phyloP scores from a whole-genome alignment of 2,797 vertebrate genomes.

The Thamnophis elegans region DNA sequence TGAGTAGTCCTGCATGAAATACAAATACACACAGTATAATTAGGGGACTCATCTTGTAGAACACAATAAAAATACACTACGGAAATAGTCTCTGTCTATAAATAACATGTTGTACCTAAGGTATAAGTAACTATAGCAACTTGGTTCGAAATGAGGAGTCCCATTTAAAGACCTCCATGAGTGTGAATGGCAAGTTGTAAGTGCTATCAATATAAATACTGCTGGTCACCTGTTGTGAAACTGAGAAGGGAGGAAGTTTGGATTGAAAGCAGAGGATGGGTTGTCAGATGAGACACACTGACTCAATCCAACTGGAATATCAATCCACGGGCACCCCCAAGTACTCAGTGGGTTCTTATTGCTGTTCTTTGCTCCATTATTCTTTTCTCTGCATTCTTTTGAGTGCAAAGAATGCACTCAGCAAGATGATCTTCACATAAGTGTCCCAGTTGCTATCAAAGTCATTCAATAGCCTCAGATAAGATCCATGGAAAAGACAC shows the following conservation, averaged over 20 bases:
- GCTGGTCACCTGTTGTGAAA: neutral
- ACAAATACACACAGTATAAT: slow-evolving; percentile 50
- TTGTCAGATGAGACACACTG: neutral
- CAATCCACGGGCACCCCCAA: neutral
- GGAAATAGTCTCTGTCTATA: slow-evolving; percentile 36
- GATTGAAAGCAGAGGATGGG: neutral
- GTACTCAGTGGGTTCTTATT: neutral
- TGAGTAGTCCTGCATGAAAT: neutral
- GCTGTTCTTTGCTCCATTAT: neutral
- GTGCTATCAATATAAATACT: neutral
- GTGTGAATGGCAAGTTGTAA: neutral
- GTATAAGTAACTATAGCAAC: neutral
- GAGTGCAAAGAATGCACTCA: neutral
- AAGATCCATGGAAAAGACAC: neutral
- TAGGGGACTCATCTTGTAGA: slow-evolving; percentile 52
- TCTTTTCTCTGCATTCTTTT: neutral
- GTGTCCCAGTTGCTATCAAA: neutral
- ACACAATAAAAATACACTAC: slow-evolving; percentile 15
- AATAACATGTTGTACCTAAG: slow-evolving; percentile 7
- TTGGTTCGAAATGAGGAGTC: neutral
- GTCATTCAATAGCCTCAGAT: neutral
- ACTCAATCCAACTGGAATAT: too few relatives aligned
- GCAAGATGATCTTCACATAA: neutral
- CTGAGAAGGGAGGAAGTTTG: neutral
- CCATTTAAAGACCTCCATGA: neutral